phyloP scores from a whole-genome alignment of 2,113 vertebrate genomes.

The Rhea pennata region DNA sequence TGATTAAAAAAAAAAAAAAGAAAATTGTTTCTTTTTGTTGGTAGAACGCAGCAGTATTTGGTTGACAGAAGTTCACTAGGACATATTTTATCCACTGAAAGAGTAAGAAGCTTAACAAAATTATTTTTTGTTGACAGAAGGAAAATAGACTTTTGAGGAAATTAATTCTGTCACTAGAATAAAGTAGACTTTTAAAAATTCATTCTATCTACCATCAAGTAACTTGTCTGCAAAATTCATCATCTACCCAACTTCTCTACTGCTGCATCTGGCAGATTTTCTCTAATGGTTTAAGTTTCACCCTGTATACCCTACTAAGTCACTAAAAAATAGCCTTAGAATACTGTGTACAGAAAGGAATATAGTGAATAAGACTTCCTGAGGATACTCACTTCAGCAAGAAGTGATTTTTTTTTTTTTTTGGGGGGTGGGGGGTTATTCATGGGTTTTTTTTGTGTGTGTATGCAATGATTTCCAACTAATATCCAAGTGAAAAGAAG shows the following conservation, averaged over 20 bases:
- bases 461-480: not conserved
- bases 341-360: not conserved
- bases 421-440: not conserved
- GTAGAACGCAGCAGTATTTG: not conserved
- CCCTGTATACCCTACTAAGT: not conserved
- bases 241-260: not conserved
- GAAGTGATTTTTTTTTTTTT: not conserved
- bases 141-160: slow-evolving; percentile 33
- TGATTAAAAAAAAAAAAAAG: not conserved
- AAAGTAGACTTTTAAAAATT: not conserved
- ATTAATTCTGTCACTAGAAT: slow-evolving; percentile 21
- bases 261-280: not conserved
- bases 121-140: not conserved
- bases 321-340: not conserved
- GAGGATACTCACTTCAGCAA: not conserved
- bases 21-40: slow-evolving; percentile 7
- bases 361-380: not conserved
- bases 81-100: not conserved
- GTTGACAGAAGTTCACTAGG: not conserved
- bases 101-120: slow-evolving; percentile 13
- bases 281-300: not conserved
- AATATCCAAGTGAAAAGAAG: not conserved
- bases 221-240: not conserved
- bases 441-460: not conserved
- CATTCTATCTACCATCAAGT: not conserved